These are phyloP conservation scores for Palythoa grandiflora DNA, from an alignment of 92 coral and sea anemone genomes.

Conservation along the genomic window DNA sequence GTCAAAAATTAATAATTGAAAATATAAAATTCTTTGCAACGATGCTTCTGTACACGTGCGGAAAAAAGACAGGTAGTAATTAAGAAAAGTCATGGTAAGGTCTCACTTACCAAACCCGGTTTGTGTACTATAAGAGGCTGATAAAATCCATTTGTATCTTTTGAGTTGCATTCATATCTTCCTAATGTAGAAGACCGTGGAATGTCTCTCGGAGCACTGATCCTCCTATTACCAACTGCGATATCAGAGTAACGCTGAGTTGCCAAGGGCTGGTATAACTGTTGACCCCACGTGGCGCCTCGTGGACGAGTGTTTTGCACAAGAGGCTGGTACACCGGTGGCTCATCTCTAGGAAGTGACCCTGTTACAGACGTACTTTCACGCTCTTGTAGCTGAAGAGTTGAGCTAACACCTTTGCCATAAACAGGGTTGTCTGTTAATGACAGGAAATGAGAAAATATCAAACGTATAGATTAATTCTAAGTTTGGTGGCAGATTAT, in stretches of 20 bases:
- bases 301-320: conserved; percentile 34
- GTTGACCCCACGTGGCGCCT: conserved; percentile 44
- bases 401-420: conserved; percentile 19
- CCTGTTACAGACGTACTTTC: conserved; percentile 3
- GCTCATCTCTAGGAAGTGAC: conserved; percentile 23
- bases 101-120: background rate
- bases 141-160: conserved; percentile 17
- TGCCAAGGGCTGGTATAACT: conserved; percentile 2
- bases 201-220: background rate
- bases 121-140: conserved; percentile 33
- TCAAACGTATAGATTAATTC: too few species aligned
- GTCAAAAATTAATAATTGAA: too few species aligned
- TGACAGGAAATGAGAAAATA: background rate
- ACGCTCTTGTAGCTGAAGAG: conserved; percentile 25
- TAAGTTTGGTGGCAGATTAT: background rate
- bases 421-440: conserved; percentile 32
- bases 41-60: too few species aligned
- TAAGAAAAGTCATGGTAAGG: too few species aligned
- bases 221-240: background rate
- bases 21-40: too few species aligned
- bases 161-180: conserved; percentile 8
- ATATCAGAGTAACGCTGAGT: conserved; percentile 18
- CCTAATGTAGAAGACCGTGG: conserved; percentile 26
- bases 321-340: conserved; percentile 25
- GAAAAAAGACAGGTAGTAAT: too few species aligned